Percentiles rank a stretch among this genome's conserved stretches.
Evolutionary conservation across 2,888 invertebrate genomes (phyloP).

Genomic region (Syrista parreyssii): DNA sequence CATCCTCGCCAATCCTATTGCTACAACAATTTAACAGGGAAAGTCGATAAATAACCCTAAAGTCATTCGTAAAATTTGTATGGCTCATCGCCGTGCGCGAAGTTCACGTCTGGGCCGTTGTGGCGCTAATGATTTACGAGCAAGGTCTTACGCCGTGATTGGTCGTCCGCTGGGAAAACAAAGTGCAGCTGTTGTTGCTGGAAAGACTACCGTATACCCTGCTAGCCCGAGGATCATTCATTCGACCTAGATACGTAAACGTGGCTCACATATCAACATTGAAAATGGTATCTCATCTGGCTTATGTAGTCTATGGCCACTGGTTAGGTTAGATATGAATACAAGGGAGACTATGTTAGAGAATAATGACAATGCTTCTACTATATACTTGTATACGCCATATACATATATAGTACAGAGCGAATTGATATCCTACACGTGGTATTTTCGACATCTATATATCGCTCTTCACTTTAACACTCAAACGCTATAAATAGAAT

Average conservation of each 20-base stretch:
- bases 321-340: background rate
- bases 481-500: background rate
- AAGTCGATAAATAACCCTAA: background rate
- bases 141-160: background rate
- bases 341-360: background rate
- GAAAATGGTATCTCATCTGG: background rate
- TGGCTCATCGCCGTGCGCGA: background rate
- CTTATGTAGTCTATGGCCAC: background rate
- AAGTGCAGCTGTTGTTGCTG: background rate
- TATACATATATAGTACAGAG: background rate
- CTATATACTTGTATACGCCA: background rate
- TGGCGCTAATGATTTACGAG: background rate
- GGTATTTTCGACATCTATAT: background rate
- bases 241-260: background rate
- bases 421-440: background rate
- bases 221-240: background rate
- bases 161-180: background rate
- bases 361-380: background rate
- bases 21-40: background rate
- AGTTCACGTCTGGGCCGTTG: background rate
- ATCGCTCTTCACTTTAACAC: background rate
- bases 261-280: background rate
- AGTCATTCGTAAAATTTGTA: background rate
- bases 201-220: background rate
- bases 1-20: background rate